phyloP scores from a whole-genome alignment of 2,888 invertebrate genomes.

The Nomada lathburiana region DNA sequence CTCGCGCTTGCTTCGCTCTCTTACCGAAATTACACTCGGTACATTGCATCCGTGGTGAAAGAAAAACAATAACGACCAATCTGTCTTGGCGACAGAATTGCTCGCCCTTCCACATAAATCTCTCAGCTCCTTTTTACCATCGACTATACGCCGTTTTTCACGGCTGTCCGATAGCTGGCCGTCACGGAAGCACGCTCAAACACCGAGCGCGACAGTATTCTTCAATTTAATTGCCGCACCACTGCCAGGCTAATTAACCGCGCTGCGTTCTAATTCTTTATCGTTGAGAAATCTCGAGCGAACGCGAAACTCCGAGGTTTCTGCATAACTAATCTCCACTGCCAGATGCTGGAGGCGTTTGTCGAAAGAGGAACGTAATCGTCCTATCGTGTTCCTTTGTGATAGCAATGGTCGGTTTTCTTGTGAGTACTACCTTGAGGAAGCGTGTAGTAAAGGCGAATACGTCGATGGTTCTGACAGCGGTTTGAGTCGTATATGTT shows the following conservation, averaged over 20 bases:
- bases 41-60: neutral
- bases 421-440: neutral
- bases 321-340: conserved; percentile 22
- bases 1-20: neutral
- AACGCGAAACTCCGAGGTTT: conserved; percentile 9
- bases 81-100: conserved; percentile 22
- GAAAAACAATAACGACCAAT: conserved; percentile 32
- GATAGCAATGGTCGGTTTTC: neutral
- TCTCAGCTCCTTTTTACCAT: conserved; percentile 5
- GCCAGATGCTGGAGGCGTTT: neutral
- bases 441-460: neutral
- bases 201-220: conserved; percentile 41
- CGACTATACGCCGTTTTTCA: conserved; percentile 13
- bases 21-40: conserved; percentile 10
- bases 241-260: conserved; percentile 48
- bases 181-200: conserved; percentile 43
- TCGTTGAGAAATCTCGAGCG: conserved; percentile 12
- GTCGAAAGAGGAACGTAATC: neutral
- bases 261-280: conserved; percentile 34
- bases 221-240: conserved; percentile 59
- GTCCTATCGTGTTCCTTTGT: neutral
- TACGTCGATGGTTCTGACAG: neutral
- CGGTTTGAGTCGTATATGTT: too few species aligned
- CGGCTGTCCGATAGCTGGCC: conserved; percentile 33
- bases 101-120: conserved; percentile 47